A percentile compares a stretch with the other conserved stretches of the same genome.
Conservation (phyloP, 2,888 invertebrate species). For the Dichetophora obliterata region DNA sequence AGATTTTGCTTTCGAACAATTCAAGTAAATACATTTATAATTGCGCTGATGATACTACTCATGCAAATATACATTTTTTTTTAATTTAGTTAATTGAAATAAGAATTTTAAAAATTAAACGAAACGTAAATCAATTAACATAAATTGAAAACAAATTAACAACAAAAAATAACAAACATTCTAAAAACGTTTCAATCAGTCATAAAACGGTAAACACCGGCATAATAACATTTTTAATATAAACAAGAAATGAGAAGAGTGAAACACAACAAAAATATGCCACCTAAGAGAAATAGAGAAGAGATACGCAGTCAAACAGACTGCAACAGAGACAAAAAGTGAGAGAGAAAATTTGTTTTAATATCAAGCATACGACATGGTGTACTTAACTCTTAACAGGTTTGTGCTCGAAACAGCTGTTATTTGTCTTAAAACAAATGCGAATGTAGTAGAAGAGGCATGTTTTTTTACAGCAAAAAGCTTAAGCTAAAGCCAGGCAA, state of each 20-base stretch:
- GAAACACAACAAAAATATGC: neutral
- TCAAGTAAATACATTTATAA: neutral
- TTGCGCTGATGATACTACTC: neutral
- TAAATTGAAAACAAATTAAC: neutral
- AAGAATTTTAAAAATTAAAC: neutral
- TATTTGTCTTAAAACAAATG: neutral
- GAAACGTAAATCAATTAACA: neutral
- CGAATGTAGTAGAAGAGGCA: neutral
- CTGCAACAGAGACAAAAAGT: neutral
- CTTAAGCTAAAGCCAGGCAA: too few species aligned
- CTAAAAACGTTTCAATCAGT: too few species aligned
- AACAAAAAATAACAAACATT: neutral
- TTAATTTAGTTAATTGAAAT: too few species aligned
- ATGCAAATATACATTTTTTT: too few species aligned
- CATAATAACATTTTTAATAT: neutral
- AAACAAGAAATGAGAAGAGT: neutral
- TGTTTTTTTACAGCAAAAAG: neutral
- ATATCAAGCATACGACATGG: slow-evolving; percentile 11
- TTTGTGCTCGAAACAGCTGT: slow-evolving; percentile 16
- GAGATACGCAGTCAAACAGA: neutral
- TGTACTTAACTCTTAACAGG: neutral
- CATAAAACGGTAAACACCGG: neutral
- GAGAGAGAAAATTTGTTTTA: too few species aligned
- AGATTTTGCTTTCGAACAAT: neutral
- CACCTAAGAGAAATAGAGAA: neutral